Base-by-base conservation (phyloP, 35 echinoderm and acorn worm genomes). In the Diadema setosum region DNA sequence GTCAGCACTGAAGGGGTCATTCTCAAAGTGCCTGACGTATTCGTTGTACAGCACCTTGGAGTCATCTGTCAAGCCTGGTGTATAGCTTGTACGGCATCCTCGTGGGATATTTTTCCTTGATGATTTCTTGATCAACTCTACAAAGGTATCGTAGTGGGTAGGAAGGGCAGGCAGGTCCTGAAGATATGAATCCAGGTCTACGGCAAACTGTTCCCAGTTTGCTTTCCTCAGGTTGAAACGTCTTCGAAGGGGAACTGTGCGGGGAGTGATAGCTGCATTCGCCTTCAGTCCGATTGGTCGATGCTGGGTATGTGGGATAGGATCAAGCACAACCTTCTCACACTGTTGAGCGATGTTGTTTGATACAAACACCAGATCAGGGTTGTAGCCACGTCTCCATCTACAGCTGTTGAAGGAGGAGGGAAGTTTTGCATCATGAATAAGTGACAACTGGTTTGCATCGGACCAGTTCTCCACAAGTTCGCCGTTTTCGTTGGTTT, bases 311-410 rank as follows among this genome's bases (percentile, higher is more conserved):
- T 64, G 56, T n/a, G 83, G 58, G 15, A 85, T 65, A 41, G 83
- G 56, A 8, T 6, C 31, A 17, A 65, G 83, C 16, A 39, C 56
- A 33, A 30, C n/a, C 26, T 60, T 84, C 31, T 61, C 60, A 32
- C 15, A 24, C 32, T 84, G 17, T n/a, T n/a, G n/a, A n/a, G n/a
- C n/a, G n/a, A n/a, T n/a, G n/a, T n/a, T n/a, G n/a, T n/a, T n/a
- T n/a, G n/a, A n/a, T n/a, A n/a, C n/a, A n/a, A n/a, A n/a, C n/a
- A n/a, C n/a, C n/a, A n/a, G n/a, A n/a, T n/a, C n/a, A 81, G 86
- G 86, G 49, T 89, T 89, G 46, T 81, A 89, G 1, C 75, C 86
- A 27, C 50, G 44, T 59, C 50, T 89, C 86, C 74, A 89, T 8
- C 87, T 31, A 59, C 33, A 35, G 43, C 87, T 90, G 40, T 83